Conservation (phyloP, 2,888 invertebrate genomes). For the Ptychoptera albimana region DNA sequence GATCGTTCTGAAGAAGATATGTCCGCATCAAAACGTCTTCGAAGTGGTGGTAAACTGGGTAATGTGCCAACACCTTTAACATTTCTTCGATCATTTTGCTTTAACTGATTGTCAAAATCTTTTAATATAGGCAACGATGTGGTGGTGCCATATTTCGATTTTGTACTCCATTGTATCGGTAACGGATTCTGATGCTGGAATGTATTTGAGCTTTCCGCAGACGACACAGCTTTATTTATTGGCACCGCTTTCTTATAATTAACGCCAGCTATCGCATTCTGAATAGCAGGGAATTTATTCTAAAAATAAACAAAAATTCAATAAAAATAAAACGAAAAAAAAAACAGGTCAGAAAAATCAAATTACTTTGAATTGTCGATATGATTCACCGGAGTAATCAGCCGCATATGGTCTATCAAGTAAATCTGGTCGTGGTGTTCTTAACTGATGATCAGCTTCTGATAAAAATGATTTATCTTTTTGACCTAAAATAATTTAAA, state of each 20-base stretch:
- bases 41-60: too few relatives aligned
- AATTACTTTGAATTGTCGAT: conserved; percentile 22
- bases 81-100: too few relatives aligned
- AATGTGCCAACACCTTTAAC: too few relatives aligned
- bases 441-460: conserved; percentile 42
- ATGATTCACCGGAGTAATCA: conserved; percentile 29
- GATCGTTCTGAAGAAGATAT: too few relatives aligned
- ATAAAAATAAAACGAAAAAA: not conserved
- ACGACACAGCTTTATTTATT: too few relatives aligned
- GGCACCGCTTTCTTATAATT: not conserved
- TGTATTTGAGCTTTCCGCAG: too few relatives aligned
- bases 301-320: not conserved
- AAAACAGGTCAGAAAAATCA: not conserved
- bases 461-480: conserved; percentile 54
- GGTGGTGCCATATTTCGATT: not conserved
- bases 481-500: conserved; percentile 47
- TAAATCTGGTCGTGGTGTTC: conserved; percentile 56
- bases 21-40: too few relatives aligned
- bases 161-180: not conserved
- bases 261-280: conserved; percentile 6
- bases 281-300: conserved; percentile 4
- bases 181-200: not conserved
- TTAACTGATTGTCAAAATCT: too few relatives aligned
- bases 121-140: too few relatives aligned
- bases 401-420: conserved; percentile 32